Evolutionary conservation across 2,888 invertebrate genomes (phyloP).

Genomic region (Tachina lurida): DNA sequence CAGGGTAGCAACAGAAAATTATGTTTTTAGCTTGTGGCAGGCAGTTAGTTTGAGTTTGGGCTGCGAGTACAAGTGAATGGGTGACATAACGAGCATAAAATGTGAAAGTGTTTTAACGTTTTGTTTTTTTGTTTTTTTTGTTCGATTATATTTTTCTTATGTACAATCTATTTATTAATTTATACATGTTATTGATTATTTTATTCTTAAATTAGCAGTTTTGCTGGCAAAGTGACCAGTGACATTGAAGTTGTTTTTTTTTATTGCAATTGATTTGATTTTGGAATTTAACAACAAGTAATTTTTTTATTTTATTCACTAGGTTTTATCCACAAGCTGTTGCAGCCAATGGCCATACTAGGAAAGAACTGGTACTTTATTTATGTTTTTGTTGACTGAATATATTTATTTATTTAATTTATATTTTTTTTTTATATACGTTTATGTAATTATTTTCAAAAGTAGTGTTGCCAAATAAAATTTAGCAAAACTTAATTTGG

Average conservation of each 20-base stretch:
- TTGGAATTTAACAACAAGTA: conserved; percentile 9
- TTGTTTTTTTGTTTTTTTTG: conserved; percentile 13
- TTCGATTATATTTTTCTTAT: neutral
- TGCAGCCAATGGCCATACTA: conserved; percentile 51
- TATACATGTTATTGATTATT: conserved; percentile 43
- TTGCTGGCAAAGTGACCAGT: conserved; percentile 42
- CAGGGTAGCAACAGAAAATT: conserved; percentile 37
- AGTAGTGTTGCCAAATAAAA: conserved; percentile 26
- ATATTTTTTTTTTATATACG: neutral
- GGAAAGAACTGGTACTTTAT: conserved; percentile 48
- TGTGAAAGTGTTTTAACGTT: conserved; percentile 55
- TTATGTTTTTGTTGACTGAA: conserved; percentile 39
- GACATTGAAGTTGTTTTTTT: conserved; percentile 59
- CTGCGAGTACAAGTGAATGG: neutral
- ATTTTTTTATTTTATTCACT: conserved; percentile 17
- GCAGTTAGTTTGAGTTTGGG: neutral
- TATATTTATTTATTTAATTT: conserved; percentile 14
- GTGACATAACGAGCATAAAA: conserved; percentile 39
- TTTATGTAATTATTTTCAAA: neutral
- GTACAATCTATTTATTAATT: conserved; percentile 23
- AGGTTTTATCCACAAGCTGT: conserved; percentile 31
- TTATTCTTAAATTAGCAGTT: conserved; percentile 45
- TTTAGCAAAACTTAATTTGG: too few relatives aligned
- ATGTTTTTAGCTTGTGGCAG: conserved; percentile 22
- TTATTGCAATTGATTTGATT: conserved; percentile 36